These are phyloP conservation scores for Cantharis flavilabris DNA, from an alignment of 2,888 invertebrate species.

Conservation along the genomic window DNA sequence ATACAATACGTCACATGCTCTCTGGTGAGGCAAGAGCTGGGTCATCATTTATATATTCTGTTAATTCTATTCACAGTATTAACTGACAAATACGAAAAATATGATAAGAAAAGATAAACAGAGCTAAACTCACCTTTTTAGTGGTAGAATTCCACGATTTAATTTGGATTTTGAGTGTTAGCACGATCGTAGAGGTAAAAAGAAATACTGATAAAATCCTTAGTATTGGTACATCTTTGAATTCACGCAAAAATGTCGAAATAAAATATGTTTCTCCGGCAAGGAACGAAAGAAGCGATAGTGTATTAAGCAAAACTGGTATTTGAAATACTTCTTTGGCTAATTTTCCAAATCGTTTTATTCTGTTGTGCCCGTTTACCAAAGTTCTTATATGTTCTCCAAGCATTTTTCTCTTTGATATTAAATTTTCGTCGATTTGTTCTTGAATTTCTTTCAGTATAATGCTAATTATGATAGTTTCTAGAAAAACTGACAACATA, in stretches of 20 bases:
- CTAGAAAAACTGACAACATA: not conserved
- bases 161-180: no score
- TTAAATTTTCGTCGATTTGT: not conserved
- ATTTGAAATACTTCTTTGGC: not conserved
- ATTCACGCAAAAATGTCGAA: not conserved
- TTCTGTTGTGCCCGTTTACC: not conserved
- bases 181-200: no score
- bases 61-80: no score
- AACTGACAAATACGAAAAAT: no score
- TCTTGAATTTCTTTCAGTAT: not conserved
- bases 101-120: no score
- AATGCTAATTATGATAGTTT: not conserved
- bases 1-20: no score
- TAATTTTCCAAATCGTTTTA: not conserved
- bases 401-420: not conserved
- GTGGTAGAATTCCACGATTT: no score
- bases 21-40: no score
- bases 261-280: not conserved
- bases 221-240: no score
- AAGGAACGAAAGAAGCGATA: not conserved
- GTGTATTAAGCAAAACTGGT: not conserved
- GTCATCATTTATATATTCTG: no score
- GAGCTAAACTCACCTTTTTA: no score
- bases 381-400: not conserved
- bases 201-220: no score